Conservation (phyloP, 30 jellyfish, hydroid and myxozoan genomes). For the Pseudorhiza aurosa region DNA sequence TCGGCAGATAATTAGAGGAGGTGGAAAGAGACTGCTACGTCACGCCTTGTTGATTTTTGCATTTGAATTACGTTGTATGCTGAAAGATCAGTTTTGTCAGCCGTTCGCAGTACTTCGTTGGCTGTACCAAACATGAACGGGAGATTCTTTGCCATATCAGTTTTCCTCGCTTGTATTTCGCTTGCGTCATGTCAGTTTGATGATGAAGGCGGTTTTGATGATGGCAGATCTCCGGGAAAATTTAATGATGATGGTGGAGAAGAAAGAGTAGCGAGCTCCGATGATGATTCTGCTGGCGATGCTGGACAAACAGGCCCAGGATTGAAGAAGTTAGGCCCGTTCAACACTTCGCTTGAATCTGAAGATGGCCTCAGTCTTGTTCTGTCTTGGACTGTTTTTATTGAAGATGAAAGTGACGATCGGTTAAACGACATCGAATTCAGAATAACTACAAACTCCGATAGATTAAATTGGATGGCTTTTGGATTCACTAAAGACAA, state of each 20-base stretch:
- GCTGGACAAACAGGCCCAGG: no score
- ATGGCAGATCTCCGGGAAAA: not conserved
- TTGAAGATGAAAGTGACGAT: not conserved
- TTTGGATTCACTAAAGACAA: slow-evolving; percentile 23
- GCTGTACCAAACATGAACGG: no score
- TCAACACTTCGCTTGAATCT: not conserved
- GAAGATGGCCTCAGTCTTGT: not conserved
- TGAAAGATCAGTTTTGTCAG: no score
- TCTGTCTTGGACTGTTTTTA: not conserved
- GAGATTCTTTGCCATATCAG: no score
- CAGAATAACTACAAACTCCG: not conserved
- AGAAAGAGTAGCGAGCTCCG: no score
- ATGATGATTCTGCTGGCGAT: not conserved
- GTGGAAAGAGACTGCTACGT: no score
- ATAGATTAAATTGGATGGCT: slow-evolving; percentile 38
- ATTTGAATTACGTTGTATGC: no score
- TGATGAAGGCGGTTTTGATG: not conserved
- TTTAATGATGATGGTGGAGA: not conserved
- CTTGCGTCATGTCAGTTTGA: no score
- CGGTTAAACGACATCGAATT: not conserved
- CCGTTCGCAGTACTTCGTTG: no score
- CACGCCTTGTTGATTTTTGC: no score
- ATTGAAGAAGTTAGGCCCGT: slow-evolving; percentile 14
- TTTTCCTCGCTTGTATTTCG: no score
- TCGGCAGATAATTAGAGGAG: no score